A percentile compares a stretch with the other conserved stretches of the same genome.
Conservation (phyloP, 2,888 invertebrate genomes). For the Elmis aenea region DNA sequence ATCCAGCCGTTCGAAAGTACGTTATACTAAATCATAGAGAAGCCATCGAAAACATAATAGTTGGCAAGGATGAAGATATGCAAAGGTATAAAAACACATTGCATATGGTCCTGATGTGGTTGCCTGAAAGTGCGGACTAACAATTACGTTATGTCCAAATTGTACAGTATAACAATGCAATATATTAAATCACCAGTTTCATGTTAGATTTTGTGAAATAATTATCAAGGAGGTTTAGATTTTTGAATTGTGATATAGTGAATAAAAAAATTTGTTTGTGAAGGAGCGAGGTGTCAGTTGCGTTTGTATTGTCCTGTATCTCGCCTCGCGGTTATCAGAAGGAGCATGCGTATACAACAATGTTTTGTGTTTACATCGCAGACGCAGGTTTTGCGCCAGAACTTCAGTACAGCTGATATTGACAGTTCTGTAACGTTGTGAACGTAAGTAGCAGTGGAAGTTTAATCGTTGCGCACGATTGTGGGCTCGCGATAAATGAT, state of each 20-base stretch:
- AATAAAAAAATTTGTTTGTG: not conserved
- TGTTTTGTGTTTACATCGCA: constrained; percentile 1
- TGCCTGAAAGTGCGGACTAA: constrained; percentile 25
- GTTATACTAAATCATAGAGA: constrained; percentile 26
- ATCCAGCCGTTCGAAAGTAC: constrained; percentile 29
- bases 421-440: constrained; percentile 11
- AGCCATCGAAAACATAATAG: constrained; percentile 24
- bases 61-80: constrained; percentile 23
- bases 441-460: no score
- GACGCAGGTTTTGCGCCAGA: constrained; percentile 6
- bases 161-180: no score
- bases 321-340: constrained; percentile 8
- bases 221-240: constrained; percentile 1
- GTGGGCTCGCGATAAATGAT: constrained; percentile 1
- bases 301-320: no score
- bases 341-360: constrained; percentile 14
- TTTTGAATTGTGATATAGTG: not conserved
- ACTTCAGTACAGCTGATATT: constrained; percentile 15
- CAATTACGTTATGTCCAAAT: no score
- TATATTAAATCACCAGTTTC: no score
- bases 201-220: no score
- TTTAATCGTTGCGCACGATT: constrained; percentile 1
- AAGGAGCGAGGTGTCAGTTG: not conserved
- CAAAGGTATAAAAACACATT: constrained; percentile 27
- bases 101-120: constrained; percentile 30